Conservation (phyloP, 2,797 vertebrate genomes). For the Melanotaenia nigrans region DNA sequence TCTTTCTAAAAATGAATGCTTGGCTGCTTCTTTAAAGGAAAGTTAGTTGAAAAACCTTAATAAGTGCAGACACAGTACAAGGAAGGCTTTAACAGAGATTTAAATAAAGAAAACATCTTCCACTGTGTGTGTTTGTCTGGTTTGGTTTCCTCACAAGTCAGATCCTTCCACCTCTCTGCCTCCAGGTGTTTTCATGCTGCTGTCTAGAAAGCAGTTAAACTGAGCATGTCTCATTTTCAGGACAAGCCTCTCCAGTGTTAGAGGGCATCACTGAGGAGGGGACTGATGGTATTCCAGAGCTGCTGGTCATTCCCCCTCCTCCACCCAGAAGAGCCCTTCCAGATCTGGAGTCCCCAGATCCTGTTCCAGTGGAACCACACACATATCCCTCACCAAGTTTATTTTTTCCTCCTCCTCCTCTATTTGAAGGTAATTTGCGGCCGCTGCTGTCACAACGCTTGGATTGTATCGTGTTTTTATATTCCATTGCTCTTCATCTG, state of each 20-base stretch:
- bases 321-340: slow-evolving; percentile 74
- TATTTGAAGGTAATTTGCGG: slow-evolving; percentile 37
- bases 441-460: not conserved
- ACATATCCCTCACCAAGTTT: slow-evolving; percentile 61
- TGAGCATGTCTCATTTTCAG: slow-evolving; percentile 41
- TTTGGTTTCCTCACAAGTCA: slow-evolving; percentile 41
- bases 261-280: slow-evolving; percentile 30
- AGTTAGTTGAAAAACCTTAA: not conserved
- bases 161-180: slow-evolving; percentile 21
- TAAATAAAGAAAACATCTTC: slow-evolving; percentile 16
- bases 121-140: slow-evolving; percentile 32
- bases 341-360: slow-evolving; percentile 59
- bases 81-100: not conserved
- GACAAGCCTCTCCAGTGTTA: slow-evolving; percentile 42
- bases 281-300: slow-evolving; percentile 8
- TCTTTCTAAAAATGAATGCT: not conserved
- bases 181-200: slow-evolving; percentile 1
- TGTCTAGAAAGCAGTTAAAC: not conserved
- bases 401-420: slow-evolving; percentile 23
- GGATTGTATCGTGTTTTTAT: not conserved
- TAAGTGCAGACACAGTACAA: not conserved
- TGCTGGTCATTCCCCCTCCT: slow-evolving; percentile 59
- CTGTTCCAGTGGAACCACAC: slow-evolving; percentile 78
- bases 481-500: not conserved
- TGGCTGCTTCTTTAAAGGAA: not conserved